Conservation (phyloP, 2,113 vertebrate genomes). For the Periophthalmodon schlosseri region DNA sequence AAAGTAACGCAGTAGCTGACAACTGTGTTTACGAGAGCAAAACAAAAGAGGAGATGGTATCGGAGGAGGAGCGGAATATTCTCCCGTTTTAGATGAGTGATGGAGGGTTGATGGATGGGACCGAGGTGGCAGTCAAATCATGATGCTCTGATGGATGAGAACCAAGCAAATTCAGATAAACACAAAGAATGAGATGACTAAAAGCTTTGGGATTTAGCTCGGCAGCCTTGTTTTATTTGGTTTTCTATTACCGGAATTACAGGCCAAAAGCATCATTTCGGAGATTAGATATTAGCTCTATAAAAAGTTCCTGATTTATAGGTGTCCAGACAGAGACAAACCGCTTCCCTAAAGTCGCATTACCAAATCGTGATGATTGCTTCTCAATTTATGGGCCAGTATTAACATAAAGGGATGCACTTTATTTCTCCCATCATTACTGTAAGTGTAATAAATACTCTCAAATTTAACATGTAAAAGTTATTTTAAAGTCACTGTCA, state of each 20-base stretch:
- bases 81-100: slow-evolving; percentile 46
- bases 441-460: slow-evolving; percentile 14
- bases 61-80: slow-evolving; percentile 34
- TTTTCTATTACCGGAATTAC: slow-evolving; percentile 28
- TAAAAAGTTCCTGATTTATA: slow-evolving; percentile 34
- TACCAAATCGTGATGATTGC: neutral
- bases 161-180: slow-evolving; percentile 59
- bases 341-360: slow-evolving; percentile 14
- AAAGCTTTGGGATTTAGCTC: slow-evolving; percentile 45
- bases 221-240: slow-evolving; percentile 29
- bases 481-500: neutral
- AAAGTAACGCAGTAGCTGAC: slow-evolving; percentile 33
- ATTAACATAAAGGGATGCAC: neutral
- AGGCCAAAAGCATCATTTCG: slow-evolving; percentile 6
- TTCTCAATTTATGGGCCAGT: neutral
- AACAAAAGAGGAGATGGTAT: slow-evolving; percentile 53
- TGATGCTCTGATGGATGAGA: slow-evolving; percentile 68
- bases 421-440: neutral
- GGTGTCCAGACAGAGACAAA: slow-evolving; percentile 3
- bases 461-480: slow-evolving; percentile 4
- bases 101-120: slow-evolving; percentile 70
- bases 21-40: slow-evolving; percentile 42
- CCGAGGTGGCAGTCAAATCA: slow-evolving; percentile 47
- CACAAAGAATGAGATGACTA: slow-evolving; percentile 57
- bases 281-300: slow-evolving; percentile 40